These are phyloP conservation scores for Sterrhoptilus dennistouni DNA, from an alignment of 2,113 vertebrate species.

Conservation along the genomic window DNA sequence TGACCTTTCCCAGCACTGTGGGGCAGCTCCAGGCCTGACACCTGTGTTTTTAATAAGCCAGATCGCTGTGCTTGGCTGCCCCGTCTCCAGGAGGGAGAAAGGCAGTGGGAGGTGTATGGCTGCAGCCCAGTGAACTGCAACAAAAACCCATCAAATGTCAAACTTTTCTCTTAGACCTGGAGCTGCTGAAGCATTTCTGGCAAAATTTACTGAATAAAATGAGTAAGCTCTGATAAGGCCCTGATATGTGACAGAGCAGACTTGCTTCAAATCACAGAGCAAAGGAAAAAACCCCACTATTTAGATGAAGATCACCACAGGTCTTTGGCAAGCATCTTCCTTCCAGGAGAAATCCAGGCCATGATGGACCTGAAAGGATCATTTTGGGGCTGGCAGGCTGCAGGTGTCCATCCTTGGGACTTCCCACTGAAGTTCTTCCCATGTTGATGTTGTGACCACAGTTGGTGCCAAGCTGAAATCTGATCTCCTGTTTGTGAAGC, in stretches of 20 bases:
- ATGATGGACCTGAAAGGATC: neutral
- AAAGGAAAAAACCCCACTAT: neutral
- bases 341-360: neutral
- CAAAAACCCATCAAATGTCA: neutral
- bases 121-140: conserved; percentile 6
- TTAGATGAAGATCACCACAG: neutral
- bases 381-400: neutral
- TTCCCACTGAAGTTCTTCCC: neutral
- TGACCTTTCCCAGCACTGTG: neutral
- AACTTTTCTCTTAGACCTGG: neutral
- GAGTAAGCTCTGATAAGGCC: neutral
- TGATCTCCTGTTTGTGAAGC: neutral
- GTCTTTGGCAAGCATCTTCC: neutral
- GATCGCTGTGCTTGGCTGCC: neutral
- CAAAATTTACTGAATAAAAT: neutral
- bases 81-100: neutral
- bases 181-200: neutral
- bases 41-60: neutral
- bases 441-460: neutral
- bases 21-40: neutral
- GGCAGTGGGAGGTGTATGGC: neutral
- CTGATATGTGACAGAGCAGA: neutral
- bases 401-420: neutral
- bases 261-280: neutral
- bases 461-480: neutral